Conservation (phyloP, 2,113 vertebrate species). For the Pipa parva region DNA sequence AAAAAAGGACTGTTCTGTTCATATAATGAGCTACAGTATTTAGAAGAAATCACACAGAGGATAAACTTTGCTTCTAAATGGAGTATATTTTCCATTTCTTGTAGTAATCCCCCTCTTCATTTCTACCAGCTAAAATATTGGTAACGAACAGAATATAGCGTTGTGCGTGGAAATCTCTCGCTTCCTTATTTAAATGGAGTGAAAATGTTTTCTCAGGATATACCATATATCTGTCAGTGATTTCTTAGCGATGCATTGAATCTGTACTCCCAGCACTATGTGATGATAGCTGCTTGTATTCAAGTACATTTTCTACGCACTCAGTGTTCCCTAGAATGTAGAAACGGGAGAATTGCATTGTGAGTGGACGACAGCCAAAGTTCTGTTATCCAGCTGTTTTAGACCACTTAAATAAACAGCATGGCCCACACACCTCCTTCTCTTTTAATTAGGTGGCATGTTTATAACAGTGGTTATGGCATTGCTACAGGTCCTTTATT, state of each 20-base stretch:
- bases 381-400: conserved; percentile 38
- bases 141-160: no score
- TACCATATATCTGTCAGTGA: neutral
- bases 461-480: conserved; percentile 41
- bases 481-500: conserved; percentile 29
- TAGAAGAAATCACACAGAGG: no score
- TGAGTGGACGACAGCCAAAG: conserved; percentile 27
- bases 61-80: no score
- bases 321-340: conserved; percentile 29
- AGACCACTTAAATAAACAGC: conserved; percentile 38
- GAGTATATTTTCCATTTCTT: no score
- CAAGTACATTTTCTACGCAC: conserved; percentile 10
- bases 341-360: conserved; percentile 16
- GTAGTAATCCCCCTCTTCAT: no score
- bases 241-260: conserved; percentile 9
- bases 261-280: neutral
- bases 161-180: no score
- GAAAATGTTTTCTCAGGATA: neutral
- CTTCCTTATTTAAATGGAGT: neutral
- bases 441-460: conserved; percentile 40
- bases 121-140: no score
- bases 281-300: conserved; percentile 1
- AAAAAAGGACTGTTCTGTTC: no score
- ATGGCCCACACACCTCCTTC: conserved; percentile 34
- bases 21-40: no score